phyloP scores from a whole-genome alignment of 2,113 vertebrate species.

The Edolisoma coerulescens region DNA sequence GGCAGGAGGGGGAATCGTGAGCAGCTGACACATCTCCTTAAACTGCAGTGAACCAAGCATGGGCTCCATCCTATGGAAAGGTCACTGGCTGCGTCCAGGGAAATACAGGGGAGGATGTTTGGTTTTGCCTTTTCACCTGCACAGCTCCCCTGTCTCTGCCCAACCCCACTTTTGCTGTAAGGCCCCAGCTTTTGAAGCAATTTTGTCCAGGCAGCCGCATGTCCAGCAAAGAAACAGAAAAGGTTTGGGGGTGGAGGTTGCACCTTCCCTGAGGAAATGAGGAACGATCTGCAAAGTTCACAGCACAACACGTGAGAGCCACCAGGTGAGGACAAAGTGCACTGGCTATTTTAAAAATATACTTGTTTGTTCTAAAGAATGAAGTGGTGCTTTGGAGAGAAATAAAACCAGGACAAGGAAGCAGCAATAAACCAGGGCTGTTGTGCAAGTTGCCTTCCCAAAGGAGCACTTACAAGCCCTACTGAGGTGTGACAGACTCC shows the following conservation, averaged over 20 bases:
- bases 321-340: background rate
- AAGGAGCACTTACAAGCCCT: background rate
- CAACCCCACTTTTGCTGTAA: background rate
- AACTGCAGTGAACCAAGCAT: background rate
- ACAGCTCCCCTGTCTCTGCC: background rate
- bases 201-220: background rate
- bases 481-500: background rate
- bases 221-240: background rate
- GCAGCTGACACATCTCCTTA: background rate
- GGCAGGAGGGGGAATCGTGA: background rate
- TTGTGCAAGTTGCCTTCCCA: background rate
- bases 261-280: background rate
- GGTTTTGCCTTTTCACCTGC: background rate
- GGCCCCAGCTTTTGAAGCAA: background rate
- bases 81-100: background rate
- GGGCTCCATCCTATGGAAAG: background rate
- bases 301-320: background rate
- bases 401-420: conserved; percentile 15
- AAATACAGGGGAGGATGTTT: rapidly evolving
- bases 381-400: conserved; percentile 25
- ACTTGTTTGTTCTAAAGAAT: conserved; percentile 29
- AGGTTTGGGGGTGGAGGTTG: background rate
- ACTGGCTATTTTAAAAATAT: background rate
- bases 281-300: background rate
- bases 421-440: conserved; percentile 4